These are phyloP conservation scores for Parnassius glacialis DNA, from an alignment of 2,888 invertebrate species.

Conservation along the genomic window DNA sequence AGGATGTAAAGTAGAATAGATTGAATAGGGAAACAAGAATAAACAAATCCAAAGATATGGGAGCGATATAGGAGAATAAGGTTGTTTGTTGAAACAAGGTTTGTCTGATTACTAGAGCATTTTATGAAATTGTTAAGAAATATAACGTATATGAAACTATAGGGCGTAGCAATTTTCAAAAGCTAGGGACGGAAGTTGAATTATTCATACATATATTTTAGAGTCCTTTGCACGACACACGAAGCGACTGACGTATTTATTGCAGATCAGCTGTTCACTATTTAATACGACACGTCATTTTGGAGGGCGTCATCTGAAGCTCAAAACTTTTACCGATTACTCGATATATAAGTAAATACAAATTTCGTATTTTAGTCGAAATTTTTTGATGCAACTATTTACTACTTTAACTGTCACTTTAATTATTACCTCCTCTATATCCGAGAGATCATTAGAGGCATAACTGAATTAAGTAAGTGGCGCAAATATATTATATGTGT, in stretches of 20 bases:
- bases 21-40: too few species aligned
- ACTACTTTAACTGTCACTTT: not conserved
- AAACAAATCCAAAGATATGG: too few species aligned
- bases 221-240: slow-evolving; percentile 22
- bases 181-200: slow-evolving; percentile 29
- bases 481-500: too few species aligned
- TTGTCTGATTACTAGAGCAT: too few species aligned
- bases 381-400: not conserved
- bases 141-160: slow-evolving; percentile 2
- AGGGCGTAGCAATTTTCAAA: slow-evolving; percentile 18
- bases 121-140: too few species aligned
- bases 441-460: too few species aligned
- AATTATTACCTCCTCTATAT: not conserved
- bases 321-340: too few species aligned
- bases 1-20: too few species aligned
- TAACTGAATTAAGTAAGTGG: too few species aligned
- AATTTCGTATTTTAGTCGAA: not conserved
- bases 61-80: too few species aligned
- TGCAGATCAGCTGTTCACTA: not conserved
- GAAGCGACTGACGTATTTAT: slow-evolving; percentile 8
- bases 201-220: slow-evolving; percentile 35
- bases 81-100: too few species aligned
- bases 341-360: too few species aligned
- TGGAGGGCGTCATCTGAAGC: not conserved
- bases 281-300: not conserved